Percentiles rank a stretch among this genome's conserved stretches.
Conservation (phyloP, 2,797 vertebrate species). For the Telmatherina bonti region DNA sequence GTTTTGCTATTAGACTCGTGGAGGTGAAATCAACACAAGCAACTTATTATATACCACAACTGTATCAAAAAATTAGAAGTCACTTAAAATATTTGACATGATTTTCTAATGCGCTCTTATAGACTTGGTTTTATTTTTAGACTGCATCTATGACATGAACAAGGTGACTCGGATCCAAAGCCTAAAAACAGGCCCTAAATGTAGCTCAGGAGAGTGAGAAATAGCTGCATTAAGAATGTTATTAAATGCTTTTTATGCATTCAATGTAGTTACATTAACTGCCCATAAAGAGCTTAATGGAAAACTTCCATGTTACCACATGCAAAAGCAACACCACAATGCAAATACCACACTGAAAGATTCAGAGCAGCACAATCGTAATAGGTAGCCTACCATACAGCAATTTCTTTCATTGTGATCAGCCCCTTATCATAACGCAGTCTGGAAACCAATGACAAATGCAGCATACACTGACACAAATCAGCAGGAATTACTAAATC, state of each 20-base stretch:
- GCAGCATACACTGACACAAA: too few relatives aligned
- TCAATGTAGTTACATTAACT: not conserved
- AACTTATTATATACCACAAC: constrained; percentile 14
- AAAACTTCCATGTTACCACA: not conserved
- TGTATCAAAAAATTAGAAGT: not conserved
- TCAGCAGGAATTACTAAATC: too few relatives aligned
- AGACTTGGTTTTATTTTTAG: not conserved
- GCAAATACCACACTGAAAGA: not conserved
- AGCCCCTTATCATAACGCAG: too few relatives aligned
- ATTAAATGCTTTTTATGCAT: not conserved
- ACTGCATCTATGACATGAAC: not conserved
- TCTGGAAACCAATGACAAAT: not conserved
- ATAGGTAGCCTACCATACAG: too few relatives aligned
- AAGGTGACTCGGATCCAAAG: constrained; percentile 29
- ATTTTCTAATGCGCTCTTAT: not conserved
- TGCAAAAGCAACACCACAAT: not conserved
- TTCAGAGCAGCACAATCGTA: not conserved
- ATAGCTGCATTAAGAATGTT: not conserved
- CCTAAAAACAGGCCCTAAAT: not conserved
- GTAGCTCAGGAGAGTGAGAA: not conserved
- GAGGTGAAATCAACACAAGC: constrained; percentile 24
- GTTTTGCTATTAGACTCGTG: constrained; percentile 53
- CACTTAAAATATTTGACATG: not conserved
- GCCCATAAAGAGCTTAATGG: not conserved
- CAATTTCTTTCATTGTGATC: constrained; percentile 3